Conservation (phyloP, 2,888 invertebrate species). For the Prosopocoilus inquinatus region DNA sequence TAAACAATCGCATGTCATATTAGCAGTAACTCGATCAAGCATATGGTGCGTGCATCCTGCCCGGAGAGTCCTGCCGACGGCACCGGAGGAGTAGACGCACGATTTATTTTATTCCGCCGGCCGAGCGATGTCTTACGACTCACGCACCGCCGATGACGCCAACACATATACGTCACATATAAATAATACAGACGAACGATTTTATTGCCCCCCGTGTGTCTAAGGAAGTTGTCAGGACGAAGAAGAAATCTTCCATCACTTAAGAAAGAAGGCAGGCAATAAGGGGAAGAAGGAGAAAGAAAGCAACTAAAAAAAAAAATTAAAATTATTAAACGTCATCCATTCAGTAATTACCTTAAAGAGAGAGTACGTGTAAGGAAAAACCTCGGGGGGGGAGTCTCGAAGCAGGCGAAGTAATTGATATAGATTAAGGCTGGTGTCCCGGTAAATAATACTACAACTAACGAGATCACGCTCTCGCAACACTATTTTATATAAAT, state of each 20-base stretch:
- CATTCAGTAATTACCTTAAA: too few relatives aligned
- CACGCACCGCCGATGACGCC: conserved; percentile 28
- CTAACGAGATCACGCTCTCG: conserved; percentile 43
- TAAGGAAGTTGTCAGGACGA: too few relatives aligned
- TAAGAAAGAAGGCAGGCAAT: too few relatives aligned
- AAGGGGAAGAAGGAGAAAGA: too few relatives aligned
- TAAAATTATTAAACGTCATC: too few relatives aligned
- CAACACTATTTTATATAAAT: conserved; percentile 38
- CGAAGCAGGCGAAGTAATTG: conserved; percentile 38
- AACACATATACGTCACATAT: conserved; percentile 15
- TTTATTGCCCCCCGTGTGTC: neutral
- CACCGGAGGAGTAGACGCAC: conserved; percentile 33
- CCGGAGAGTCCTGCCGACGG: conserved; percentile 28
- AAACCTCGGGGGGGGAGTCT: conserved; percentile 15
- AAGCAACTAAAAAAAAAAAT: too few relatives aligned
- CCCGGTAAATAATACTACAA: conserved; percentile 45
- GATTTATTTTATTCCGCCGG: conserved; percentile 35
- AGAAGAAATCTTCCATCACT: too few relatives aligned
- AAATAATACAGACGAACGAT: neutral
- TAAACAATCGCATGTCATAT: conserved; percentile 47
- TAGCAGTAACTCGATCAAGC: conserved; percentile 42
- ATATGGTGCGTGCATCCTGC: conserved; percentile 47
- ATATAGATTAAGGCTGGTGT: conserved; percentile 47
- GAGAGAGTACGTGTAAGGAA: neutral
- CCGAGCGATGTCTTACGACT: conserved; percentile 30